These are phyloP conservation scores for Palythoa grandis DNA, from an alignment of 92 coral and sea anemone species.

Conservation along the genomic window DNA sequence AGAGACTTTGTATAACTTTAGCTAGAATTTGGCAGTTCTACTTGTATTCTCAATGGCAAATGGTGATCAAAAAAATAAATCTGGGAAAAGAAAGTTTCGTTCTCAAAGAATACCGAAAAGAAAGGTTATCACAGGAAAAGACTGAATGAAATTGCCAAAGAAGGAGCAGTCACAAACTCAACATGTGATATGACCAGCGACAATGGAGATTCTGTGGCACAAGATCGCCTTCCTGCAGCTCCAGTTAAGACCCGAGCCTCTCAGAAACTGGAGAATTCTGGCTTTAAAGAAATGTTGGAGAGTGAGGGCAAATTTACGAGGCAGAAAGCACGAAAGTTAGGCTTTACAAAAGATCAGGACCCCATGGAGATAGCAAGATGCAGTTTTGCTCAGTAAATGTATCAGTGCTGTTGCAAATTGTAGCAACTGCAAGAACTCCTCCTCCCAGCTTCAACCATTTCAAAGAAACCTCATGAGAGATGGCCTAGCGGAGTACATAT, in stretches of 20 bases:
- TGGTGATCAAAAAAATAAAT: constrained; percentile 16
- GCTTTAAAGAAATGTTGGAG: not conserved
- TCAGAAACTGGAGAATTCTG: not conserved
- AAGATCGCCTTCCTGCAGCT: constrained; percentile 17
- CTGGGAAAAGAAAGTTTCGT: constrained; percentile 39
- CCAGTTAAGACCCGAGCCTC: not conserved
- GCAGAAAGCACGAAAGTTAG: not conserved
- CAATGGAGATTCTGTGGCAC: no score
- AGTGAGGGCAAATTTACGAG: not conserved
- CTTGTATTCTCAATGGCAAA: constrained; percentile 6
- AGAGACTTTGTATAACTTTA: no score
- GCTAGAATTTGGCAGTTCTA: no score
- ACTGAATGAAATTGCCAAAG: constrained; percentile 13
- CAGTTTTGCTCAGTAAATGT: not conserved
- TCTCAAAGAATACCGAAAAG: constrained; percentile 17
- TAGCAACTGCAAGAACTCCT: not conserved
- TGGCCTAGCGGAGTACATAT: constrained; percentile 4
- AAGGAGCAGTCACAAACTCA: no score
- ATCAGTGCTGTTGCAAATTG: constrained; percentile 5
- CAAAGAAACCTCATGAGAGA: not conserved
- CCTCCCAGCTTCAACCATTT: not conserved
- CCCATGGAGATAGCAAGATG: not conserved
- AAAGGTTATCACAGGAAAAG: constrained; percentile 10
- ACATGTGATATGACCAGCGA: no score
- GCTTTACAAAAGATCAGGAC: not conserved